phyloP scores from a whole-genome alignment of 1,140 invertebrate genomes.

The Branchinecta lindahli region DNA sequence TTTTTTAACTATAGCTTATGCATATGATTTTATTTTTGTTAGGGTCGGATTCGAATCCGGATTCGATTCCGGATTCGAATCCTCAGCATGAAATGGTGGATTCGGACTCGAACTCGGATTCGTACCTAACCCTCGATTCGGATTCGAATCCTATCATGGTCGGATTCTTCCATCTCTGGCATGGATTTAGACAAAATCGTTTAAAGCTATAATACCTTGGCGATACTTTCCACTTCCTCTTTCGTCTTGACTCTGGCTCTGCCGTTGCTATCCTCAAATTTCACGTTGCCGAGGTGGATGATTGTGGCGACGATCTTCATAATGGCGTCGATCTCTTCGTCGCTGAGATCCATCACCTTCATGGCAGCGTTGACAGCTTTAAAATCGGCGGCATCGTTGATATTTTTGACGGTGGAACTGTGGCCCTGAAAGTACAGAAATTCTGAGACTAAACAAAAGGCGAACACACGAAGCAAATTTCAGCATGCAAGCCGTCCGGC shows the following conservation, averaged over 20 bases:
- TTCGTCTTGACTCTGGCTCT: slow-evolving; percentile 24
- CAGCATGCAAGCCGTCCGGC: no score
- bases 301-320: slow-evolving; percentile 31
- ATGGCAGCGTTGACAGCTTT: slow-evolving; percentile 29
- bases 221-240: slow-evolving; percentile 24
- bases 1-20: no score
- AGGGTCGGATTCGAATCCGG: no score
- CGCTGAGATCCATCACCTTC: slow-evolving; percentile 32
- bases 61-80: no score
- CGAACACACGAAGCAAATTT: not conserved
- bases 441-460: slow-evolving; percentile 15
- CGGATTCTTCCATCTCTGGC: no score
- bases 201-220: slow-evolving; percentile 23
- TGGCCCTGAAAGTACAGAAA: slow-evolving; percentile 23
- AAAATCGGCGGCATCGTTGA: slow-evolving; percentile 28
- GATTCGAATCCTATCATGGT: no score
- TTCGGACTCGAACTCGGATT: no score
- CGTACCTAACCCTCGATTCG: no score
- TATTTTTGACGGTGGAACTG: slow-evolving; percentile 20
- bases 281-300: slow-evolving; percentile 33
- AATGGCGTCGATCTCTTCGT: slow-evolving; percentile 30
- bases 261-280: slow-evolving; percentile 29
- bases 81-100: no score
- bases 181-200: no score
- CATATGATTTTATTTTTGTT: no score